A percentile compares a stretch with the other conserved stretches of the same genome.
phyloP scores from a whole-genome alignment of 2,797 vertebrate genomes.

The Ceyx erithaca region DNA sequence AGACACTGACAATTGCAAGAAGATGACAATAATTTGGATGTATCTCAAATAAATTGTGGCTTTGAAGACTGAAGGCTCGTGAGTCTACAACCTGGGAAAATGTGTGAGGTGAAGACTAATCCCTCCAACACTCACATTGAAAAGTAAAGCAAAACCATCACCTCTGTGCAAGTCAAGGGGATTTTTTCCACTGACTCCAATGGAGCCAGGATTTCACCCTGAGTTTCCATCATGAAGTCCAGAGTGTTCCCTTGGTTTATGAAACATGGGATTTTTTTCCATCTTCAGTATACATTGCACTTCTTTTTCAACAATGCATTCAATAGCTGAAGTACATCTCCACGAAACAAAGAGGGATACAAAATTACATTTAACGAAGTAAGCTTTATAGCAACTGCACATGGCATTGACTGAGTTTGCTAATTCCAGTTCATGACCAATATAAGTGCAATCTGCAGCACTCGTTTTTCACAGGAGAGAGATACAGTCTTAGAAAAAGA shows the following conservation, averaged over 20 bases:
- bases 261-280: constrained; percentile 5
- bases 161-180: not conserved
- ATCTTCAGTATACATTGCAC: not conserved
- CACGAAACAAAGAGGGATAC: not conserved
- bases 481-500: not conserved
- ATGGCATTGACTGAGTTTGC: not conserved
- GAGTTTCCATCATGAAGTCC: not conserved
- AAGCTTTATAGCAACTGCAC: not conserved
- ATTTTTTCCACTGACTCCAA: not conserved
- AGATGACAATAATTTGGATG: not conserved
- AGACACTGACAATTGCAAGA: not conserved
- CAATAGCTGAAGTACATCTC: not conserved
- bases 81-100: not conserved
- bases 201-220: not conserved
- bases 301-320: not conserved
- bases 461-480: not conserved
- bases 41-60: not conserved
- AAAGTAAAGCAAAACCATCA: not conserved
- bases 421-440: not conserved
- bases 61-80: not conserved
- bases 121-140: not conserved
- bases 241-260: not conserved
- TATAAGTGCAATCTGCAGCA: not conserved
- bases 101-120: rapidly evolving
- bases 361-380: not conserved